Conservation (phyloP, 2,113 vertebrate species). For the Hepsetus odoe region DNA sequence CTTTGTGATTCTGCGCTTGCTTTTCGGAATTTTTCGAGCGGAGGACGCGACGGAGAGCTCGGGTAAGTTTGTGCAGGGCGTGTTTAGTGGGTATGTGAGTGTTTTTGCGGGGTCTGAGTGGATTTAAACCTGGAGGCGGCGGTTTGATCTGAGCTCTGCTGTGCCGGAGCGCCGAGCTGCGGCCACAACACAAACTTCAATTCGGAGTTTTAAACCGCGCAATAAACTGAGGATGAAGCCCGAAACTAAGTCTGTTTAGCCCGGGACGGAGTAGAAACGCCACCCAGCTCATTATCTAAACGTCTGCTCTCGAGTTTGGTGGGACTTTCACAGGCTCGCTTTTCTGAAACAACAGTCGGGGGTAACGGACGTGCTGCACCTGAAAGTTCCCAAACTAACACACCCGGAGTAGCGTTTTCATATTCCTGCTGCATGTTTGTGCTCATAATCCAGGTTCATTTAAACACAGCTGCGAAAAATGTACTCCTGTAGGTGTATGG, state of each 20-base stretch:
- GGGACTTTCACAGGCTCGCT: background rate
- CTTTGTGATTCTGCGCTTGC: background rate
- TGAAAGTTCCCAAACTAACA: background rate
- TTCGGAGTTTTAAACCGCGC: background rate
- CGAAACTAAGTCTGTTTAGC: background rate
- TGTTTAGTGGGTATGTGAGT: background rate
- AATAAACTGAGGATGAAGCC: too few species aligned
- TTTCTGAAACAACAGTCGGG: background rate
- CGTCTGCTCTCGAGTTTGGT: background rate
- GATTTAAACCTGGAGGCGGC: background rate
- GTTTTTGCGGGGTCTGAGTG: background rate
- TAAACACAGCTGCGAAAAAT: too few species aligned
- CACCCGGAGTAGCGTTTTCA: background rate
- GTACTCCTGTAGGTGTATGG: too few species aligned
- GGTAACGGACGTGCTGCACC: background rate
- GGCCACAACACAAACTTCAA: background rate
- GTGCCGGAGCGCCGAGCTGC: background rate
- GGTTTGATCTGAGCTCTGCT: background rate
- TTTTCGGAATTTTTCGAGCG: background rate
- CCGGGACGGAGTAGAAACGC: background rate
- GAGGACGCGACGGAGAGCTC: background rate
- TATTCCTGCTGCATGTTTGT: too few species aligned
- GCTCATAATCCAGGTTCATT: too few species aligned
- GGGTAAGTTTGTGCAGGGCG: background rate
- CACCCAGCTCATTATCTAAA: background rate